A percentile compares a stretch with the other conserved stretches of the same genome.
Conservation (phyloP, 2,113 vertebrate species). For the Oxyruncus cristatus region DNA sequence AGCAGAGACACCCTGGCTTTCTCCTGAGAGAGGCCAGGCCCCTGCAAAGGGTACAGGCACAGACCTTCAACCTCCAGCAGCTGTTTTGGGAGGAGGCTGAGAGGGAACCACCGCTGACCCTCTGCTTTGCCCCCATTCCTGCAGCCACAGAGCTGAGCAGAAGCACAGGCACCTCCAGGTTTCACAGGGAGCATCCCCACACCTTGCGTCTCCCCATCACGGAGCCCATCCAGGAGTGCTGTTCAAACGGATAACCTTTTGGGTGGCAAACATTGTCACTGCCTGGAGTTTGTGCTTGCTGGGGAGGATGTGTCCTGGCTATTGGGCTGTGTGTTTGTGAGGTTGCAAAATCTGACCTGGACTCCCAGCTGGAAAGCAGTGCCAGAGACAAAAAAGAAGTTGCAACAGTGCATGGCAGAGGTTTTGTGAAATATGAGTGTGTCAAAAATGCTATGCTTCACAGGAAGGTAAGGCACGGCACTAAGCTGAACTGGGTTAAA, state of each 20-base stretch:
- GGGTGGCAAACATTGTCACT: background rate
- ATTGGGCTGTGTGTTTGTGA: background rate
- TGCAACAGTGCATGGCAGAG: background rate
- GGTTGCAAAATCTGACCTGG: background rate
- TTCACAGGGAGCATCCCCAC: accelerated
- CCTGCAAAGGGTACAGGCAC: accelerated
- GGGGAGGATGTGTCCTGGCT: background rate
- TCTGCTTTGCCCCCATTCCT: background rate
- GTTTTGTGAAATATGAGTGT: background rate
- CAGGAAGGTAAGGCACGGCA: background rate
- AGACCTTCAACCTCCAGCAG: background rate
- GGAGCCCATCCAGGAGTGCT: background rate
- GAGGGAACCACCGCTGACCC: background rate
- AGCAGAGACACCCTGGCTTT: background rate
- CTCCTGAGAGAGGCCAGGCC: background rate
- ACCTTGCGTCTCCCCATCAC: background rate
- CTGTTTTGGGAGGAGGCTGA: background rate
- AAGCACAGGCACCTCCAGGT: accelerated
- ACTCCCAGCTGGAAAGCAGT: background rate
- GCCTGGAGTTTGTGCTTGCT: background rate
- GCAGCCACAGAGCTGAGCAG: background rate
- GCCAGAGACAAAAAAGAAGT: background rate
- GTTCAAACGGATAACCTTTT: background rate
- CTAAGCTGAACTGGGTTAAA: background rate
- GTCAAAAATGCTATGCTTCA: background rate